Evolutionary conservation across 2,888 invertebrate genomes (phyloP), one percentile per base, ranked within the genome.

Genomic region (Lithosia quadra): DNA sequence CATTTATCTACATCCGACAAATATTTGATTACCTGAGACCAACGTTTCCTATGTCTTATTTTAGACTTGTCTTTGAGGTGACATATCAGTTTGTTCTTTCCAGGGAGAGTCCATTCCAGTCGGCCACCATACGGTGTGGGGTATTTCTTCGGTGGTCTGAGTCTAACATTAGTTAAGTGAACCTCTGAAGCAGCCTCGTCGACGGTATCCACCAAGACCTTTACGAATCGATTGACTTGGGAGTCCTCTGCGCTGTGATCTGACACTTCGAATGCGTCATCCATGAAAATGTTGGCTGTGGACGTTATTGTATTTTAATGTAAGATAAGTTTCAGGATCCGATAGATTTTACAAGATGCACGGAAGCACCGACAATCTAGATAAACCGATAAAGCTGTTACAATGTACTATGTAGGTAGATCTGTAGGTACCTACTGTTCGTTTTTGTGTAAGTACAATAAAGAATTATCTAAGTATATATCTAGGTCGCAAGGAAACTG

Each of bases 11-110:
- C 36, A 53, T 65, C 57, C 33, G 43, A 56, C 21, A 61, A 34
- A 67, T 36, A 53, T 59, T 24, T 63, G 39, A 34, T 81, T 83
- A 96, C 97, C 96, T 99, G 99, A 63, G 98, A 98, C 99, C 99
- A 99, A 71, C 99, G 96, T 89, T 99, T 99, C 86, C 98, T 97
- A 84, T 98, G 97, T 49, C 99, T 95, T 65, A 99, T 98, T 88
- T 98, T 97, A 24, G 96, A 96, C 86, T 98, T 98, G 89, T 99
- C 98, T 88, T 99, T 99, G 70, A 99, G 93, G 88, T 99, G 99
- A 11, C 97, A 98, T 75, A 97, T 96, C 91, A 99, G 94, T 88
- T 97, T 97, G 28, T 98, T 98, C 81, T 97, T 97, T 0, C 98
- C 98, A 0, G 98, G 98, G 67, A 99, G 90, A 0, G 95, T 96